Conservation (phyloP, 2,888 invertebrate genomes). For the Congeria kusceri region DNA sequence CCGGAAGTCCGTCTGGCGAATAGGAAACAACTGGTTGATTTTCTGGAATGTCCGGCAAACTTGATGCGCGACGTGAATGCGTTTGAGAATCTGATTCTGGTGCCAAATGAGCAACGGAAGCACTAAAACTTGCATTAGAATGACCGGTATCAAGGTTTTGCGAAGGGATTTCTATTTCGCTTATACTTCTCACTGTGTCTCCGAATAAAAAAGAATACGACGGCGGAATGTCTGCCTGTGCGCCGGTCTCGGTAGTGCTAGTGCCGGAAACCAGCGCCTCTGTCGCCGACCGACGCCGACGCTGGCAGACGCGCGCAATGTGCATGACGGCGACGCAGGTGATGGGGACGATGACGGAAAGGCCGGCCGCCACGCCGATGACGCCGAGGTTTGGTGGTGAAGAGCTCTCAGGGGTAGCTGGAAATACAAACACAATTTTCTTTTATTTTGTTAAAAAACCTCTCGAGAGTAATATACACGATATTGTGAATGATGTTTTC, state of each 20-base stretch:
- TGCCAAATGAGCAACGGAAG: too few species aligned
- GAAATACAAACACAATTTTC: too few species aligned
- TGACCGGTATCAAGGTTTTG: too few species aligned
- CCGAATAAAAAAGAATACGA: constrained; percentile 57
- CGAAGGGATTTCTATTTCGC: neutral
- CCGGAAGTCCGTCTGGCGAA: too few species aligned
- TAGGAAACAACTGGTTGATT: too few species aligned
- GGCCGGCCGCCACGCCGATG: constrained; percentile 52
- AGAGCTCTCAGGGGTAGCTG: constrained; percentile 1
- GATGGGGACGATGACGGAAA: constrained; percentile 56
- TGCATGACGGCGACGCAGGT: constrained; percentile 57
- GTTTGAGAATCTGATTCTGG: too few species aligned
- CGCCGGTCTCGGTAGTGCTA: constrained; percentile 28
- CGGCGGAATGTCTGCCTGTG: constrained; percentile 42
- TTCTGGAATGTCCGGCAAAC: too few species aligned
- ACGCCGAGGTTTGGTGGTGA: constrained; percentile 38
- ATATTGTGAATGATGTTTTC: too few species aligned
- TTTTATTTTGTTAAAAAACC: too few species aligned
- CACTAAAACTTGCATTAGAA: too few species aligned
- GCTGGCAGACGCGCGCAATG: constrained; percentile 26
- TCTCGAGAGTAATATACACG: too few species aligned
- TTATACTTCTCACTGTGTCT: neutral
- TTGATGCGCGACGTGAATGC: too few species aligned
- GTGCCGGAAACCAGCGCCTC: constrained; percentile 18
- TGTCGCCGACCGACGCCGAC: constrained; percentile 11